These are phyloP conservation scores for Betta splendens DNA, from an alignment of 2,797 vertebrate genomes.

Conservation along the genomic window DNA sequence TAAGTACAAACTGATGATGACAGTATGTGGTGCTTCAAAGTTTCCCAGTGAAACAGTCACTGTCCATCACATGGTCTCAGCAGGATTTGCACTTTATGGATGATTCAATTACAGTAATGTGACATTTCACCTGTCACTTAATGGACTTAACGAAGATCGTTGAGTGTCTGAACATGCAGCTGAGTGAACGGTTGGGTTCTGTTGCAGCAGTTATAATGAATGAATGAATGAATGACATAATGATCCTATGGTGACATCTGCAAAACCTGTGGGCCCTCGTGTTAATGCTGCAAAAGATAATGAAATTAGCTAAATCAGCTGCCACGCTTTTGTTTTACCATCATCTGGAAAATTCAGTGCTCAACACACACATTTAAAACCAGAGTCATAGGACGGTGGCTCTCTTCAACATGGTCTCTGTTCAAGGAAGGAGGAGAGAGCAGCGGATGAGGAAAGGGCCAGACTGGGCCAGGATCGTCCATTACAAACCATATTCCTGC, in stretches of 20 bases:
- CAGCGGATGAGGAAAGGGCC: constrained; percentile 2
- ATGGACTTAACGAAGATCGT: neutral
- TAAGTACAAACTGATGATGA: no score
- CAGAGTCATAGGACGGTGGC: neutral
- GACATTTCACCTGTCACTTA: neutral
- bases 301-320: constrained; percentile 3
- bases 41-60: neutral
- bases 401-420: neutral
- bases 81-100: neutral
- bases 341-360: neutral
- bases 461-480: constrained; percentile 73
- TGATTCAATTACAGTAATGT: neutral
- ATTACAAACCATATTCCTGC: constrained; percentile 86
- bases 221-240: neutral
- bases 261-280: constrained; percentile 1
- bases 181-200: neutral
- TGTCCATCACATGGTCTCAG: neutral
- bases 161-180: neutral
- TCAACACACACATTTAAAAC: neutral
- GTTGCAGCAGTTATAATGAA: neutral
- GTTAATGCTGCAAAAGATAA: neutral
- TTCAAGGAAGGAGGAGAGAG: constrained; percentile 8
- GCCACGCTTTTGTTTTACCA: neutral
- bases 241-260: neutral
- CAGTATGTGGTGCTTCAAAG: no score